Conservation (phyloP, 2,113 vertebrate species). For the Lontra canadensis region DNA sequence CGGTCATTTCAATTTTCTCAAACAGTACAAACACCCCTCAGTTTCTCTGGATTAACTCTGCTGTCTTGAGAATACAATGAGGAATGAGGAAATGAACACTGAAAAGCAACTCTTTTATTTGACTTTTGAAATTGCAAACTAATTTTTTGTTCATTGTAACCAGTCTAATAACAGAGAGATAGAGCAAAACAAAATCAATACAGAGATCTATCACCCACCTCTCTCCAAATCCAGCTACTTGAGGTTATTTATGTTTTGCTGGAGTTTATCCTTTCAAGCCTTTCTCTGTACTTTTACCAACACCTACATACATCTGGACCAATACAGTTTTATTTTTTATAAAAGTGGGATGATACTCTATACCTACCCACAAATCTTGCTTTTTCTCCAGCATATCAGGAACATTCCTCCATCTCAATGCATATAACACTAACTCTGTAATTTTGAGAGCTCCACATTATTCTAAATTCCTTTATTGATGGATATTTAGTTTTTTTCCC, state of each 20-base stretch:
- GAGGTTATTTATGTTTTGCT: neutral
- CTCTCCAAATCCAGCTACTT: neutral
- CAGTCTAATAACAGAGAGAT: neutral
- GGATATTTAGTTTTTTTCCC: neutral
- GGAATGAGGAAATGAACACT: neutral
- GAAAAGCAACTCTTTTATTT: neutral
- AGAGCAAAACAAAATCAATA: neutral
- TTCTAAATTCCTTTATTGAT: neutral
- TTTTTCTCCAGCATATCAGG: neutral
- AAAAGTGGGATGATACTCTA: neutral
- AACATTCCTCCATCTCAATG: neutral
- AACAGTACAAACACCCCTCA: neutral
- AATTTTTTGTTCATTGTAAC: neutral
- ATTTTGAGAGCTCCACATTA: neutral
- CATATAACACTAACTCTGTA: neutral
- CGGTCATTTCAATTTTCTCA: neutral
- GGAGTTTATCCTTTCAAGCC: neutral
- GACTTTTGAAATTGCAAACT: neutral
- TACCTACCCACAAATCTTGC: neutral
- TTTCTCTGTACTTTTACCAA: neutral
- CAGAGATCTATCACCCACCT: neutral
- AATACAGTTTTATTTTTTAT: neutral
- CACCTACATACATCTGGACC: neutral
- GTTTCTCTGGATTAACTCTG: neutral
- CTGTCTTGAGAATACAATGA: neutral